Conservation (phyloP, 2,113 vertebrate species). For the Alces alces region DNA sequence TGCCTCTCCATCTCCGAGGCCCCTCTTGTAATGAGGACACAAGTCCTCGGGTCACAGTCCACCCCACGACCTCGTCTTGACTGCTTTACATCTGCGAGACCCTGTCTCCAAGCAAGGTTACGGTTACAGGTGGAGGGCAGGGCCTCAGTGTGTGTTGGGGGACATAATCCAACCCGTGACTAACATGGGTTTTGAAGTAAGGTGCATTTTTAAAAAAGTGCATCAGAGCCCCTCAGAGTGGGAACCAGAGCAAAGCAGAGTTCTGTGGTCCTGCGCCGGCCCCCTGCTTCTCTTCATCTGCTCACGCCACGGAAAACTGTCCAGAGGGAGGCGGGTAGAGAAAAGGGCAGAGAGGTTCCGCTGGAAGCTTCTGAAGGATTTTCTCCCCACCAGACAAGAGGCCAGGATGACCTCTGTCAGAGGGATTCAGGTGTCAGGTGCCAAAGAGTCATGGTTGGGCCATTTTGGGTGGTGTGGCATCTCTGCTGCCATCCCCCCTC, state of each 20-base stretch:
- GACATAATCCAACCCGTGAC: background rate
- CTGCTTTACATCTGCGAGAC: background rate
- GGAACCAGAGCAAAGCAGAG: background rate
- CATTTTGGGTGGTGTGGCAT: fast-evolving
- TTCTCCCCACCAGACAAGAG: background rate
- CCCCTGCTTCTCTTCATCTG: fast-evolving
- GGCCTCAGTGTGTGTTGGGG: background rate
- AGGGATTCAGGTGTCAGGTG: background rate
- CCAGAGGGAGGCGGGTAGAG: background rate
- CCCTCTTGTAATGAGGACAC: background rate
- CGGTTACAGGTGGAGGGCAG: background rate
- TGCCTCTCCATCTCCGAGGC: background rate
- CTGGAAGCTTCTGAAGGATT: background rate
- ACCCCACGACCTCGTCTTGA: background rate
- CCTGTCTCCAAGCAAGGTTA: background rate
- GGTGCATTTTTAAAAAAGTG: background rate
- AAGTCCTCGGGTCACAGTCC: too few species aligned
- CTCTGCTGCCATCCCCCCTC: fast-evolving
- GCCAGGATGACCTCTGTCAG: background rate
- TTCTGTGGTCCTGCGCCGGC: fast-evolving
- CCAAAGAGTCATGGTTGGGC: fast-evolving
- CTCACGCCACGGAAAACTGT: background rate
- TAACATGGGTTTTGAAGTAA: background rate
- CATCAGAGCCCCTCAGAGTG: background rate
- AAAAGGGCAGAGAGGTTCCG: background rate